Percentiles rank a stretch among this genome's conserved stretches.
Evolutionary conservation across 2,888 invertebrate species (phyloP).

Genomic region (Eupeodes latifasciatus): DNA sequence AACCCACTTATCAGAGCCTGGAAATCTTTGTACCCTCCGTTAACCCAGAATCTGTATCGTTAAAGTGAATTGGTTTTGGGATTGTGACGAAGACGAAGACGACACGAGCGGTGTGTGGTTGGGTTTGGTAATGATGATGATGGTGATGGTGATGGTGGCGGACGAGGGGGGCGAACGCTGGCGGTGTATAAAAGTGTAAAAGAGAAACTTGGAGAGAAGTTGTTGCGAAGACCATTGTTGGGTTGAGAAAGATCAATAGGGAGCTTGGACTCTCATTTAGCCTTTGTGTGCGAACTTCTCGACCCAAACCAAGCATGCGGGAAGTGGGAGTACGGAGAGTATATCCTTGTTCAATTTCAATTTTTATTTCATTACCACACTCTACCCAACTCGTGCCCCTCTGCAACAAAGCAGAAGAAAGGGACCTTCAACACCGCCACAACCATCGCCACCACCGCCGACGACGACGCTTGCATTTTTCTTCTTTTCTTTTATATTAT

Average conservation of each 20-base stretch:
- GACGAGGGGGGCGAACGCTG: background rate
- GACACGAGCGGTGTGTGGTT: slow-evolving; percentile 12
- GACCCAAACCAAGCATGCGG: slow-evolving; percentile 21
- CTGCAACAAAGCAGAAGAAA: slow-evolving; percentile 51
- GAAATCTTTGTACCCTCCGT: slow-evolving; percentile 71
- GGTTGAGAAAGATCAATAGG: slow-evolving; percentile 68
- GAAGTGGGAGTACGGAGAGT: background rate
- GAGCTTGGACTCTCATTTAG: slow-evolving; percentile 61
- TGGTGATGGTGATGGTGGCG: background rate
- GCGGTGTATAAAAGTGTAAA: background rate
- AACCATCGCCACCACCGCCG: too few species aligned
- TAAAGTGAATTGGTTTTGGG: slow-evolving; percentile 61
- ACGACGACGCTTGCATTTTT: slow-evolving; percentile 28
- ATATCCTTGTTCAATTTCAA: slow-evolving; percentile 70
- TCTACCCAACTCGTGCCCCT: background rate
- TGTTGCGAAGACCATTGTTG: slow-evolving; percentile 40
- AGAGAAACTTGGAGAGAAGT: slow-evolving; percentile 35
- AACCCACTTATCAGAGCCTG: slow-evolving; percentile 74
- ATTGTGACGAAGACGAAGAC: slow-evolving; percentile 29
- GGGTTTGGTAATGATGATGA: slow-evolving; percentile 1
- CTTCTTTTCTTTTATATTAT: background rate
- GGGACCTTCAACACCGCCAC: slow-evolving; percentile 58
- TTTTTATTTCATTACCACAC: slow-evolving; percentile 75
- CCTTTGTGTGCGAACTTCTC: slow-evolving; percentile 69
- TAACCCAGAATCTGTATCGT: slow-evolving; percentile 72